phyloP scores from a whole-genome alignment of 2,797 vertebrate species.

The Enteromius treurensis region DNA sequence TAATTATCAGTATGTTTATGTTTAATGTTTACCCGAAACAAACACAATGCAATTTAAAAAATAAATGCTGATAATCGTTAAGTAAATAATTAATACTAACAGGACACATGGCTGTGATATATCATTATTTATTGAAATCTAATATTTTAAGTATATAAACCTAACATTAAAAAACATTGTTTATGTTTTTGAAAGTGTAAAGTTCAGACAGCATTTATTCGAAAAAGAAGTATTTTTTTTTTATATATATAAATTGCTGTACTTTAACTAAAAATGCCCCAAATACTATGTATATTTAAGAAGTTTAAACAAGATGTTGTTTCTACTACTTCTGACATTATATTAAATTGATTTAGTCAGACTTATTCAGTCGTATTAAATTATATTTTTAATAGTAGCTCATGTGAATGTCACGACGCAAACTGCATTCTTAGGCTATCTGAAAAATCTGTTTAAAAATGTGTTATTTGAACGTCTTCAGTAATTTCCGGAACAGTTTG shows the following conservation, averaged over 20 bases:
- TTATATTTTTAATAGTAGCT: background rate
- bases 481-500: background rate
- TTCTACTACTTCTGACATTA: background rate
- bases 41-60: background rate
- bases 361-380: background rate
- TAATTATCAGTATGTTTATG: background rate
- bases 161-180: background rate
- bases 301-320: background rate
- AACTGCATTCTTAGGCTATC: background rate
- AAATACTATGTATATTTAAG: background rate
- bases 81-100: background rate
- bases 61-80: background rate
- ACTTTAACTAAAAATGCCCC: background rate
- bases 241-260: background rate
- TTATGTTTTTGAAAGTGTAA: background rate
- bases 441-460: background rate
- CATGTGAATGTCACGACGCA: background rate
- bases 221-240: background rate
- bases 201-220: background rate
- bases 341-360: background rate
- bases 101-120: background rate
- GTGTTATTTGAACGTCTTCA: background rate
- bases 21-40: background rate
- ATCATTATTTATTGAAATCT: background rate
- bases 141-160: background rate